Evolutionary conservation across 2,888 invertebrate genomes (phyloP).

Genomic region (Agonopterix heracliana): DNA sequence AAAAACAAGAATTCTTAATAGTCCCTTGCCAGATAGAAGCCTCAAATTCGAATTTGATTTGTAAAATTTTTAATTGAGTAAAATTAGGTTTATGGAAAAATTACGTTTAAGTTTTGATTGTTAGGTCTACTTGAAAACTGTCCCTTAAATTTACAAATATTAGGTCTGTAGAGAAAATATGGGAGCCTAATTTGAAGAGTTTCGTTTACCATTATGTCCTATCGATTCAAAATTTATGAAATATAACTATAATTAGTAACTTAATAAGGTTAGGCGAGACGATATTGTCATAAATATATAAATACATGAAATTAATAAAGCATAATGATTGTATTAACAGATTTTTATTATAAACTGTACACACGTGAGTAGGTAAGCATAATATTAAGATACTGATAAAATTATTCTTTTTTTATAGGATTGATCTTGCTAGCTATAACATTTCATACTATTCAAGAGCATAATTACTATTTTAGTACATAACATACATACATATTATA

Average conservation of each 20-base stretch:
- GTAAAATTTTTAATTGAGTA: slow-evolving; percentile 43
- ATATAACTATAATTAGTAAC: slow-evolving; percentile 74
- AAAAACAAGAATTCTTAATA: slow-evolving; percentile 11
- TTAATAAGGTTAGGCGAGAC: slow-evolving; percentile 77
- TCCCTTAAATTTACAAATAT: slow-evolving; percentile 48
- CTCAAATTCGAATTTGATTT: slow-evolving; percentile 44
- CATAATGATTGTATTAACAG: slow-evolving; percentile 72
- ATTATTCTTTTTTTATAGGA: too few relatives aligned
- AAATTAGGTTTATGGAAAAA: slow-evolving; percentile 46
- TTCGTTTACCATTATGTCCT: slow-evolving; percentile 73
- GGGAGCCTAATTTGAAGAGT: slow-evolving; percentile 58
- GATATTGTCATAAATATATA: slow-evolving; percentile 78
- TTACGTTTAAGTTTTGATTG: slow-evolving; percentile 58
- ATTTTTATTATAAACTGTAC: slow-evolving; percentile 45
- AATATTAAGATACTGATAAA: too few relatives aligned
- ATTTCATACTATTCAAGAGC: too few relatives aligned
- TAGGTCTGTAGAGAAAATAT: slow-evolving; percentile 52
- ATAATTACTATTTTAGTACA: too few relatives aligned
- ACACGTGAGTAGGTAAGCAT: too few relatives aligned
- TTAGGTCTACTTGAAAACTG: slow-evolving; percentile 48
- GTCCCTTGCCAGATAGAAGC: slow-evolving; percentile 64
- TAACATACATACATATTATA: too few relatives aligned
- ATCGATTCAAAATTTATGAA: slow-evolving; percentile 75
- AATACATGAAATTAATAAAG: slow-evolving; percentile 78
- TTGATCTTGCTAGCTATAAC: too few relatives aligned